A percentile compares a stretch with the other conserved stretches of the same genome.
Evolutionary conservation across 2,888 invertebrate species (phyloP).

Genomic region (Noctua janthina): DNA sequence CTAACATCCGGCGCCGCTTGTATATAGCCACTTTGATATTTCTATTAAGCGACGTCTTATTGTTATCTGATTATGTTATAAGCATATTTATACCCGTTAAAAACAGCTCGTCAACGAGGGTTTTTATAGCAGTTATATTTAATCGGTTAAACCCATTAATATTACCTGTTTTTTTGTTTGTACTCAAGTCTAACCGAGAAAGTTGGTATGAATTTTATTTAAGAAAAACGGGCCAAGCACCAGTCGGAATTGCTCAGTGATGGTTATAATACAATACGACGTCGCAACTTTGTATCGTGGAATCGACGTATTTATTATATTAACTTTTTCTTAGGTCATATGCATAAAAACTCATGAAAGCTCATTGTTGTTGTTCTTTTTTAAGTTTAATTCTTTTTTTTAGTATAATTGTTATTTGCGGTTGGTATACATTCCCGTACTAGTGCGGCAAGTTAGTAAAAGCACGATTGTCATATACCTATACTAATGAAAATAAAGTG

Average conservation of each 20-base stretch:
- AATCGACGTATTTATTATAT: too few relatives aligned
- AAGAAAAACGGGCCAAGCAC: neutral
- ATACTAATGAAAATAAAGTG: neutral
- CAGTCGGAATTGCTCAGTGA: neutral
- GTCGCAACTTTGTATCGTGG: too few relatives aligned
- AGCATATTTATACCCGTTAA: too few relatives aligned
- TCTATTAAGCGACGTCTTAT: conserved; percentile 8
- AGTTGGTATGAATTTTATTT: conserved; percentile 25
- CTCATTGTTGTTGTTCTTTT: too few relatives aligned
- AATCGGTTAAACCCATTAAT: conserved; percentile 3
- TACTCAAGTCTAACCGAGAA: conserved; percentile 17
- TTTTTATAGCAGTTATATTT: neutral
- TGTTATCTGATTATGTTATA: conserved; percentile 1
- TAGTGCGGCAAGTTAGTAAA: neutral
- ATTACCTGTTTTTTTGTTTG: conserved; percentile 5
- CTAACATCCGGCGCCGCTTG: conserved; percentile 13
- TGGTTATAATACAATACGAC: neutral
- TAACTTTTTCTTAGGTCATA: too few relatives aligned
- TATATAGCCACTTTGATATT: conserved; percentile 27
- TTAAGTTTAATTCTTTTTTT: too few relatives aligned
- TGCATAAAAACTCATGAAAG: too few relatives aligned
- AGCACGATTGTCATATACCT: neutral
- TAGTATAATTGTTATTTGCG: neutral
- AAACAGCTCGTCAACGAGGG: neutral
- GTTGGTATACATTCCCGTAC: neutral